Percentiles rank a stretch among this genome's conserved stretches.
phyloP scores from a whole-genome alignment of 2,888 invertebrate species.

The Leucophenga montana region DNA sequence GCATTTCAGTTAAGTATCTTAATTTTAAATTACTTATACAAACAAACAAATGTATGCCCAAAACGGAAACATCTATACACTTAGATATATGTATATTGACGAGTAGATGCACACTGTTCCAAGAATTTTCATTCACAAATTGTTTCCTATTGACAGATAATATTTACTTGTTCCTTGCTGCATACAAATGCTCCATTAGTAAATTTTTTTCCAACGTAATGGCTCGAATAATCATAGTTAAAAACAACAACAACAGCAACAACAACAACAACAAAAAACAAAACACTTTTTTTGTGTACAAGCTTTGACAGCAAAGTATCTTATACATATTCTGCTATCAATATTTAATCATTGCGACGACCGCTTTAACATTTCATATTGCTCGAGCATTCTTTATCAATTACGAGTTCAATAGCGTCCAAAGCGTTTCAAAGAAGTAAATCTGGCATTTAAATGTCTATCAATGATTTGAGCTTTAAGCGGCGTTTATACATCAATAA shows the following conservation, averaged over 20 bases:
- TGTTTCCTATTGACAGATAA: neutral
- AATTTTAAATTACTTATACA: neutral
- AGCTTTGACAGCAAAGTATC: neutral
- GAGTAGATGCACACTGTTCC: constrained; percentile 18
- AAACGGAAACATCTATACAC: neutral
- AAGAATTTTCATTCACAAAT: constrained; percentile 14
- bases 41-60: neutral
- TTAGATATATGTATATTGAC: neutral
- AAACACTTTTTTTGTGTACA: constrained; percentile 13
- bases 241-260: constrained; percentile 31
- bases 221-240: no score
- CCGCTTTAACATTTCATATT: no score
- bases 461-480: no score
- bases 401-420: constrained; percentile 68
- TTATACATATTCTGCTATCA: constrained; percentile 6
- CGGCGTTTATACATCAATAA: no score
- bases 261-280: neutral
- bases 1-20: neutral
- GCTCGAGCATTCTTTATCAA: constrained; percentile 47
- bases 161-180: constrained; percentile 13
- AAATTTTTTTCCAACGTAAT: no score
- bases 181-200: constrained; percentile 27
- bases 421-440: constrained; percentile 47
- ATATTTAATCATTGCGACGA: neutral
- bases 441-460: constrained; percentile 49